A percentile compares a stretch with the other conserved stretches of the same genome.
Conservation (phyloP, 2,113 vertebrate species). For the Manacus vitellinus region DNA sequence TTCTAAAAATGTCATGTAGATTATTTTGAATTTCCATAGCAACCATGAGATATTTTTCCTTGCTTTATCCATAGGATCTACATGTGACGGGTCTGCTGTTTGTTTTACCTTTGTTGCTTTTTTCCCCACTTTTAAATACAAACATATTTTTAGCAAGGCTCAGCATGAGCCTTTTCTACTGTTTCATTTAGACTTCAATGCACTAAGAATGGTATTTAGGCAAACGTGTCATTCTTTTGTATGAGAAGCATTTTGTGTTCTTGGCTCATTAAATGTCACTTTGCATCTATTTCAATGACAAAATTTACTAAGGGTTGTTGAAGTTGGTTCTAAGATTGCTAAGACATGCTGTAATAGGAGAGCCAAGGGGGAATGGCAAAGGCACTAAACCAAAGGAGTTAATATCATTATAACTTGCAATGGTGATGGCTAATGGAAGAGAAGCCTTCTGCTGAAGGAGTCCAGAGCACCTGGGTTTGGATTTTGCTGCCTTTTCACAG, state of each 20-base stretch:
- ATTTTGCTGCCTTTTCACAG: not conserved
- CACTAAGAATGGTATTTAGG: not conserved
- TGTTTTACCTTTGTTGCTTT: not conserved
- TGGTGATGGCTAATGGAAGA: not conserved
- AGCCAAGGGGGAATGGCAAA: not conserved
- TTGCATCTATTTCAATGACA: not conserved
- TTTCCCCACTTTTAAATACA: not conserved
- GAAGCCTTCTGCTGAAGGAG: not conserved
- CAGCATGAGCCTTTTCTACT: not conserved
- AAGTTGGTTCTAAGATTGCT: not conserved
- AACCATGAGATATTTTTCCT: not conserved
- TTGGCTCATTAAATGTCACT: not conserved
- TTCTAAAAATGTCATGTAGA: not conserved
- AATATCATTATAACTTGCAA: not conserved
- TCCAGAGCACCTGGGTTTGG: not conserved
- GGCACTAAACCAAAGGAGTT: not conserved
- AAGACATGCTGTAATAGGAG: not conserved
- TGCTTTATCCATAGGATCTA: not conserved
- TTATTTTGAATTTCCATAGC: slow-evolving; percentile 38
- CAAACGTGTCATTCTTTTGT: not conserved
- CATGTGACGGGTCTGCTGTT: not conserved
- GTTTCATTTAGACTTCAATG: not conserved
- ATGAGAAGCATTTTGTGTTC: slow-evolving; percentile 1
- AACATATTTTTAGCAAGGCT: slow-evolving; percentile 10
- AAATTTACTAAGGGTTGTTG: not conserved